Evolutionary conservation across 2,797 vertebrate species (phyloP), one percentile per base, ranked within the genome.

Genomic region (Cirrhinus molitorella): DNA sequence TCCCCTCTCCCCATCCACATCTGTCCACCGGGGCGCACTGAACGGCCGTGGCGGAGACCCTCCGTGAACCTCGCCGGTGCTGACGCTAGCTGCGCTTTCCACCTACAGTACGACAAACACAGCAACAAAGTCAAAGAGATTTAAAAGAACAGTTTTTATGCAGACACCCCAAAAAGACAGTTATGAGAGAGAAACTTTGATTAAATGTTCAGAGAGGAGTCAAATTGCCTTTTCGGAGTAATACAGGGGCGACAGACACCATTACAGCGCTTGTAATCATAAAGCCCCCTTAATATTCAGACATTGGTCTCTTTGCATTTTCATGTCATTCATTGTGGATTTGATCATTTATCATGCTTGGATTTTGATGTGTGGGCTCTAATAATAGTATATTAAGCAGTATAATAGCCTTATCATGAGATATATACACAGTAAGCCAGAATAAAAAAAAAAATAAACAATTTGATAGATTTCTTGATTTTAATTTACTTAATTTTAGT

Each of bases 1-100:
- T 74, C 84, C 75, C 70, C 76, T 65, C 71, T 55, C 86, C 75
- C 65, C 23, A n/a, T 45, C 71, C 86, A 79, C 61, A 79, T 80
- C 84, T 66, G 79, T 84, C 40, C 59, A 53, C 25, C 4, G 53
- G 65, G 40, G 63, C n/a, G 37, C 71, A 55, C n/a, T 5, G 47
- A 65, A 25, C 11, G 59, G 71, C 47, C 80, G 10, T 77, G 73
- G 57, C 19, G 19, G 63, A 59, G 63, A 67, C 49, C 72, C 37
- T 83, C 73, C 37, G 10, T 49, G 80, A 75, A 82, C 71, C n/a
- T 53, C 12, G 21, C 47, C 21, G 19, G 16, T 66, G 59, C 34
- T 75, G 71, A 82, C 23, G 31, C 21, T 73, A 55, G 25, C 53
- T 81, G 53, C 19, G 21, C 40, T 59, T 47, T 72, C 25, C 28